These are phyloP conservation scores for Notocelia uddmanniana DNA, from an alignment of 2,888 invertebrate genomes.

Conservation along the genomic window DNA sequence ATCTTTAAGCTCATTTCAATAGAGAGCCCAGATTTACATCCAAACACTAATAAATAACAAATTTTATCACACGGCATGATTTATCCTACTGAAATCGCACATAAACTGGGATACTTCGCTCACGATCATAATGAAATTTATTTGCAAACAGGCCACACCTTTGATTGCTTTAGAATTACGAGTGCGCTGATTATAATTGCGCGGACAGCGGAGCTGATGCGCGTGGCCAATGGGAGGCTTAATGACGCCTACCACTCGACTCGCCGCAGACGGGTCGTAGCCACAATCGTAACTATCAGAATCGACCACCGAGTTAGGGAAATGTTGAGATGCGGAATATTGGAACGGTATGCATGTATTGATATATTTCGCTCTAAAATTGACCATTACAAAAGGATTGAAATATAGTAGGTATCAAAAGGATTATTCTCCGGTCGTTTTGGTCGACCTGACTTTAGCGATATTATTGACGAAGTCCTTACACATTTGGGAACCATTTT, in stretches of 20 bases:
- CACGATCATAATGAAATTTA: conserved; percentile 51
- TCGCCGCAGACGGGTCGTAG: conserved; percentile 12
- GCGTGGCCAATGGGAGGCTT: conserved; percentile 81
- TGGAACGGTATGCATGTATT: not conserved
- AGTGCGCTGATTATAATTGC: conserved; percentile 84
- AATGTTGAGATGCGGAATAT: not conserved
- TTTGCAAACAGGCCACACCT: conserved; percentile 73
- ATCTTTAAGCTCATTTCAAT: not conserved
- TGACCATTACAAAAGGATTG: no score
- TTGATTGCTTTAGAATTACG: conserved; percentile 85
- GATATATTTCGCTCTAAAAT: not conserved
- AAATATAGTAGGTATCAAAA: no score
- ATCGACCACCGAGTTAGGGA: conserved; percentile 28
- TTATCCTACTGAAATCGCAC: conserved; percentile 37
- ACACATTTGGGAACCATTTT: no score
- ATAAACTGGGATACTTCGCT: conserved; percentile 44
- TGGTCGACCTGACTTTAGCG: no score
- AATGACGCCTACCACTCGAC: conserved; percentile 76
- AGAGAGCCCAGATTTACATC: conserved; percentile 23
- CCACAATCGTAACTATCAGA: not conserved
- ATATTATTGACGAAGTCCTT: no score
- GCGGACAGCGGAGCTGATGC: conserved; percentile 82
- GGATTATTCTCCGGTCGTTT: no score
- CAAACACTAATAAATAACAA: conserved; percentile 20
- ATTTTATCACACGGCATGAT: conserved; percentile 28